Percentiles rank a stretch among this genome's conserved stretches.
Conservation (phyloP, 92 coral and sea anemone genomes). For the Chrysogorgia sp. region DNA sequence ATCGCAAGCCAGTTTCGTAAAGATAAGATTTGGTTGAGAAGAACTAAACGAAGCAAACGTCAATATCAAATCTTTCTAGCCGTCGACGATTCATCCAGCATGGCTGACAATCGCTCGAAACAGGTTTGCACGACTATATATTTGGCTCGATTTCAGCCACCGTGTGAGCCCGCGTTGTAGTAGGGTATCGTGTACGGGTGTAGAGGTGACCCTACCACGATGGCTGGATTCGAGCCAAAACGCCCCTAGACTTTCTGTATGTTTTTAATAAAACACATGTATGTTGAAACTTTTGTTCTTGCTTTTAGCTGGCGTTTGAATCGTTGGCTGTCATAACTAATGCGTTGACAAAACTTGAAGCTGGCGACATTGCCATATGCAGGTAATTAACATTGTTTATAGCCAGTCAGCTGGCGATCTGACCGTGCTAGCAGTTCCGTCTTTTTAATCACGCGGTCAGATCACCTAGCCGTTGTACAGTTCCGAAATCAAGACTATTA, state of each 20-base stretch:
- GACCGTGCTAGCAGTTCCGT: no score
- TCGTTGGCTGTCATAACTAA: slow-evolving; percentile 92
- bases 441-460: no score
- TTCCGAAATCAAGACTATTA: no score
- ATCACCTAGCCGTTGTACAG: no score
- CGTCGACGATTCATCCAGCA: slow-evolving; percentile 97
- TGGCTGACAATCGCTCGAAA: slow-evolving; percentile 96
- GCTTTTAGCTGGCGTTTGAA: slow-evolving; percentile 87
- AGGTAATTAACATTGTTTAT: slow-evolving; percentile 60
- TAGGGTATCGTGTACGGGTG: no score
- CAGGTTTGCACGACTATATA: slow-evolving; percentile 72
- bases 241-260: no score
- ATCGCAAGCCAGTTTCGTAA: slow-evolving; percentile 98
- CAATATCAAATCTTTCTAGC: slow-evolving; percentile 96
- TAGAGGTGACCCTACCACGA: no score
- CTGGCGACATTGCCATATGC: slow-evolving; percentile 93
- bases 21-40: slow-evolving; percentile 96
- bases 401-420: background rate
- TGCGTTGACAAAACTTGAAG: slow-evolving; percentile 91
- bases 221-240: no score
- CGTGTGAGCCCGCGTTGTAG: no score
- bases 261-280: no score
- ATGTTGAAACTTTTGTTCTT: background rate
- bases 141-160: no score
- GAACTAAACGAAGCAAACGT: slow-evolving; percentile 93